Percentiles rank a stretch among this genome's conserved stretches.
These are phyloP conservation scores for Pristionchus exspectatus DNA, from an alignment of 2,888 invertebrate species.

Conservation along the genomic window DNA sequence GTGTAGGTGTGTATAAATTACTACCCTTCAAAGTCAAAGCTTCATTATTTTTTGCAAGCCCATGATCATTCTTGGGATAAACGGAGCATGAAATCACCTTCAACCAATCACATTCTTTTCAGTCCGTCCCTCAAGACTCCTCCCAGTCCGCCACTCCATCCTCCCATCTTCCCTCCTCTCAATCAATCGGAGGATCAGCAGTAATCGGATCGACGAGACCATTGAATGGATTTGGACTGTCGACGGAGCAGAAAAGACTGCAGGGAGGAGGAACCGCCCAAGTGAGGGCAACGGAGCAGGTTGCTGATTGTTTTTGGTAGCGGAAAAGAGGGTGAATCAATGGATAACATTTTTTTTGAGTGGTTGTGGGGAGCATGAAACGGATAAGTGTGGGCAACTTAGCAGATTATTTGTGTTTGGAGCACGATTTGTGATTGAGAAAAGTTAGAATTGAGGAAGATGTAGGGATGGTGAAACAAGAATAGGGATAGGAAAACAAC, in stretches of 20 bases:
- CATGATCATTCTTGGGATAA: no score
- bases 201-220: background rate
- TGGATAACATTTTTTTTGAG: background rate
- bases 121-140: no score
- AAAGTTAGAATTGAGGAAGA: background rate
- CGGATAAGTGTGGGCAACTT: no score
- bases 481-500: no score
- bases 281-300: background rate
- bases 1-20: no score
- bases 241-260: background rate
- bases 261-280: conserved; percentile 36
- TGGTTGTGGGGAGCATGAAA: no score
- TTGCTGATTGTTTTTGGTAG: background rate
- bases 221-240: background rate
- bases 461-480: no score
- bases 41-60: no score
- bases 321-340: background rate
- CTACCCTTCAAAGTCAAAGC: no score
- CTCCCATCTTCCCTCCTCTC: background rate
- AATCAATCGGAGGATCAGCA: background rate
- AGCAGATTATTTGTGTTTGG: background rate
- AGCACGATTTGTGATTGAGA: background rate
- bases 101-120: background rate
- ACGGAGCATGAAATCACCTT: background rate
- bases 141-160: background rate